phyloP scores from a whole-genome alignment of 2,888 invertebrate genomes.

The Creontiades dilutus region DNA sequence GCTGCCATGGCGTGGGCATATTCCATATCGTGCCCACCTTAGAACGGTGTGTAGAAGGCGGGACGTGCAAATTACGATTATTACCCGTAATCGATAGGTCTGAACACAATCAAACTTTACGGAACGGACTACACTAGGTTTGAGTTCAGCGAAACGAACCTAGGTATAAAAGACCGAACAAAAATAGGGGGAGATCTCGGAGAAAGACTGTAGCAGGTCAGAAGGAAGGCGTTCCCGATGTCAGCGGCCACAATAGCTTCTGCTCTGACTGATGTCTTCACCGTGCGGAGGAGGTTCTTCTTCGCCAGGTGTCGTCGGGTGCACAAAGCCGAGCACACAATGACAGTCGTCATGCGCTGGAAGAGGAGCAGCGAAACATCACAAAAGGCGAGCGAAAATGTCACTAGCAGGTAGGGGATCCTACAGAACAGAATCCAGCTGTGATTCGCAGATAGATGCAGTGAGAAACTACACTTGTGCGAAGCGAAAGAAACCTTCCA shows the following conservation, averaged over 20 bases:
- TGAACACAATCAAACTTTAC: background rate
- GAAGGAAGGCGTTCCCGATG: background rate
- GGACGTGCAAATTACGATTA: too few relatives aligned
- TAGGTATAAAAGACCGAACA: background rate
- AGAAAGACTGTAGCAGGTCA: constrained; percentile 10
- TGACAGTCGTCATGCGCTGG: background rate
- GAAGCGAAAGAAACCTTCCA: too few relatives aligned
- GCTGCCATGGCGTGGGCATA: too few relatives aligned
- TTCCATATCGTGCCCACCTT: too few relatives aligned
- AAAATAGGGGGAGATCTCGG: background rate
- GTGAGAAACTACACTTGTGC: background rate
- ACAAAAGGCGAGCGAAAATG: background rate
- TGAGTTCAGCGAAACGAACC: background rate
- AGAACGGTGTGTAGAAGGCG: too few relatives aligned
- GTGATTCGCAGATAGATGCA: background rate
- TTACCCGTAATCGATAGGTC: too few relatives aligned
- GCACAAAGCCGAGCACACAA: constrained; percentile 9
- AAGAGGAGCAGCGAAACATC: background rate
- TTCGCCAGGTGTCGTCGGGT: background rate
- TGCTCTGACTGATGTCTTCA: constrained; percentile 11
- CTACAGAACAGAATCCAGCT: background rate
- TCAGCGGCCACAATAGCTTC: constrained; percentile 12
- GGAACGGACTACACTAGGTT: background rate
- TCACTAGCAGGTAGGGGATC: background rate
- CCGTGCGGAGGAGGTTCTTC: background rate